A percentile compares a stretch with the other conserved stretches of the same genome.
These are phyloP conservation scores for Tenualosa thibaudeaui DNA, from an alignment of 2,797 vertebrate genomes.

Conservation along the genomic window DNA sequence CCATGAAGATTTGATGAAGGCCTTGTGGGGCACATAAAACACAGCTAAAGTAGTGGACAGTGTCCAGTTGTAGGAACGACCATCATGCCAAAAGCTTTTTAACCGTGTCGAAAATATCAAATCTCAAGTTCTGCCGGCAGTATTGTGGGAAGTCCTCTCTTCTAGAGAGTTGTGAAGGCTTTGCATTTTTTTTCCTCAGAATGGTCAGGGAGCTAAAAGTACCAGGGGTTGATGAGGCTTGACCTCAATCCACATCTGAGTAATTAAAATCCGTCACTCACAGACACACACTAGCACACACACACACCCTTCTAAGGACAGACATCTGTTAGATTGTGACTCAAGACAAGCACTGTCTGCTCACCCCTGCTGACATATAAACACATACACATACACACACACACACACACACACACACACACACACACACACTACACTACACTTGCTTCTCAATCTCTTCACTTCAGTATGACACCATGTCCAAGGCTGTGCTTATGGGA, in stretches of 20 bases:
- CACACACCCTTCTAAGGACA: conserved; percentile 26
- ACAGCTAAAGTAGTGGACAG: neutral
- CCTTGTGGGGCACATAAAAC: neutral
- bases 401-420: neutral
- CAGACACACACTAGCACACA: conserved; percentile 50
- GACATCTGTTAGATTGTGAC: neutral
- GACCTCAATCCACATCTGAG: conserved; percentile 74
- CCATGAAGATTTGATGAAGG: neutral
- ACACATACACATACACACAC: neutral
- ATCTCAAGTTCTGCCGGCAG: neutral
- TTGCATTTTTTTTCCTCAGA: conserved; percentile 7
- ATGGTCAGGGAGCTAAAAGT: conserved; percentile 23
- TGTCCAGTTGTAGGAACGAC: neutral
- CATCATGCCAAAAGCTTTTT: neutral
- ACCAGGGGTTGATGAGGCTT: conserved; percentile 56
- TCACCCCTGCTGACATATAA: neutral
- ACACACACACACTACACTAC: neutral
- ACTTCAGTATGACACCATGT: conserved; percentile 6
- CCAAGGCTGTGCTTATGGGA: neutral
- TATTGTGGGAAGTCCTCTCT: neutral
- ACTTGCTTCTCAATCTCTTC: conserved; percentile 23
- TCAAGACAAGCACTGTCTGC: neutral
- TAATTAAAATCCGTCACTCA: conserved; percentile 64
- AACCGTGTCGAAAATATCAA: neutral
- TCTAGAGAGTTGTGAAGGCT: conserved; percentile 14